These are phyloP conservation scores for Maconellicoccus hirsutus DNA, from an alignment of 1,140 invertebrate genomes.

Conservation along the genomic window DNA sequence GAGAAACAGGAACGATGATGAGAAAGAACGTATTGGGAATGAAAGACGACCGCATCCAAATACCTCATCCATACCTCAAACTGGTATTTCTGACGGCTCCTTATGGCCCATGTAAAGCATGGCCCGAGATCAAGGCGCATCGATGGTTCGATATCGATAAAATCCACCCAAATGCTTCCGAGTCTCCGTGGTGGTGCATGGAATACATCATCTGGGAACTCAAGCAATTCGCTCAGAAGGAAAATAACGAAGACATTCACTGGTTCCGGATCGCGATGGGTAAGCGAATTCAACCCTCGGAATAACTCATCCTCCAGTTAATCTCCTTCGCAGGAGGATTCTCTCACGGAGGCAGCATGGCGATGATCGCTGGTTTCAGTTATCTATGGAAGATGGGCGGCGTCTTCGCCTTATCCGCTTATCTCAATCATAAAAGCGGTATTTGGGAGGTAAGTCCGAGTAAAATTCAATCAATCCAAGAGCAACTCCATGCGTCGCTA, in stretches of 20 bases:
- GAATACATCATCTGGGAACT: neutral
- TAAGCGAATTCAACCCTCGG: neutral
- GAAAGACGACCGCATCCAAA: neutral
- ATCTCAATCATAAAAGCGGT: conserved; percentile 51
- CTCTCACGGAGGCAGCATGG: conserved; percentile 61
- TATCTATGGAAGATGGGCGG: conserved; percentile 48
- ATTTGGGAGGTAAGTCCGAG: conserved; percentile 33
- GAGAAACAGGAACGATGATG: neutral
- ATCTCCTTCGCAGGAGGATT: conserved; percentile 48
- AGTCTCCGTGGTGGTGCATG: neutral
- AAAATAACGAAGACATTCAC: neutral
- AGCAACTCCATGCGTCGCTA: too few relatives aligned
- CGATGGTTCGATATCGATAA: neutral
- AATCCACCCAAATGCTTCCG: neutral
- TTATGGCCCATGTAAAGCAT: neutral
- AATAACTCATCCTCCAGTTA: too few relatives aligned
- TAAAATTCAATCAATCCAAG: too few relatives aligned
- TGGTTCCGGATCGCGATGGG: neutral
- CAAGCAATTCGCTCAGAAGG: neutral
- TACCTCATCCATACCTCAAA: neutral
- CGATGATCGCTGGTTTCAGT: conserved; percentile 51
- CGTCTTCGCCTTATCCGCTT: conserved; percentile 56
- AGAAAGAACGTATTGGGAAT: neutral
- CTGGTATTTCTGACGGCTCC: neutral
- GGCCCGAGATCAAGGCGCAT: neutral